phyloP scores from a whole-genome alignment of 2,888 invertebrate genomes.

The Cordilura impudica region DNA sequence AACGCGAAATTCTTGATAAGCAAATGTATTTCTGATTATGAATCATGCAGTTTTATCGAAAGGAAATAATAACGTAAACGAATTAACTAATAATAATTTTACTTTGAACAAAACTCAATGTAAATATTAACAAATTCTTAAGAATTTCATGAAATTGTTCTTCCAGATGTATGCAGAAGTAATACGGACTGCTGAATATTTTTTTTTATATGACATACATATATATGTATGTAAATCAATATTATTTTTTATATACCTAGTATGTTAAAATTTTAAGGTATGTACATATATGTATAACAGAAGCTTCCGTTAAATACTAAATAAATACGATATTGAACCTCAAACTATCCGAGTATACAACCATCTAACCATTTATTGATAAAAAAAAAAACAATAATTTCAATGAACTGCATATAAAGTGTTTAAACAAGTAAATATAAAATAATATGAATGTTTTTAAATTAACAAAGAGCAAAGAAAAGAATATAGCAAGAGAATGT shows the following conservation, averaged over 20 bases:
- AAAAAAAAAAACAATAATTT: neutral
- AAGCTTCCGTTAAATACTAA: neutral
- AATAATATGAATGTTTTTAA: neutral
- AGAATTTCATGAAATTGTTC: neutral
- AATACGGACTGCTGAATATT: too few species aligned
- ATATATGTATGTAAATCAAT: neutral
- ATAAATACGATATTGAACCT: neutral
- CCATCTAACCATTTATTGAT: neutral
- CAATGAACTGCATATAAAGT: neutral
- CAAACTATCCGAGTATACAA: too few species aligned
- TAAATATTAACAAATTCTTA: neutral
- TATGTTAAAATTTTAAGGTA: neutral
- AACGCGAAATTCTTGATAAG: neutral
- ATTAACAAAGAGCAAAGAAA: neutral
- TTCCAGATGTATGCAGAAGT: neutral
- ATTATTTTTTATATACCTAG: neutral
- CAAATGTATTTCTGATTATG: conserved; percentile 8
- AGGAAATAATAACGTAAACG: conserved; percentile 3
- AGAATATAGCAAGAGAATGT: neutral
- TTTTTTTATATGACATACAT: too few species aligned
- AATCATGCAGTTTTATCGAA: conserved; percentile 11
- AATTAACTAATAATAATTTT: conserved; percentile 1
- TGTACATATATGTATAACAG: too few species aligned
- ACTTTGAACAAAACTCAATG: neutral
- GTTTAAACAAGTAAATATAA: neutral